A percentile compares a stretch with the other conserved stretches of the same genome.
Evolutionary conservation across 2,113 vertebrate genomes (phyloP).

Genomic region (Chaetura pelagica): DNA sequence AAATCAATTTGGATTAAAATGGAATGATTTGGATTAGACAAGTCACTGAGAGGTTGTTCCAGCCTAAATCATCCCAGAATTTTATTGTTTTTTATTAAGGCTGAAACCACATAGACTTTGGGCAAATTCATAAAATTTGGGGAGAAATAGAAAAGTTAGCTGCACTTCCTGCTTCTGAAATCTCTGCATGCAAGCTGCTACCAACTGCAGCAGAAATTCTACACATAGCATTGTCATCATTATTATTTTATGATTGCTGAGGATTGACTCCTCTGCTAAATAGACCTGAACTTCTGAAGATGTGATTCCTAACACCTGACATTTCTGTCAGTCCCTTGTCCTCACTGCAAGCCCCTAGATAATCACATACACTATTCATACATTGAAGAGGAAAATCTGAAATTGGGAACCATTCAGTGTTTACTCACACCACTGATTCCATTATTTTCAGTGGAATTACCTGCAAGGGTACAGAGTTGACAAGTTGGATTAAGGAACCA

Average conservation of each 20-base stretch:
- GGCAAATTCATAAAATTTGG: background rate
- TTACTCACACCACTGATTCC: background rate
- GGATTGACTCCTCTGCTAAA: background rate
- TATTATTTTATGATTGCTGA: background rate
- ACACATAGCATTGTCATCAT: background rate
- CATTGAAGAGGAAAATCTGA: background rate
- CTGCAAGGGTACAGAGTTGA: background rate
- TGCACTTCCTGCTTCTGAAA: background rate
- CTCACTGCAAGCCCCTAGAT: background rate
- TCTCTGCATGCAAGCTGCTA: background rate
- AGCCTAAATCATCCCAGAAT: conserved; percentile 41
- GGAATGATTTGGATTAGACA: conserved; percentile 39
- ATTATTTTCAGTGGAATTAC: conserved; percentile 5
- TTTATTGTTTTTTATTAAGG: conserved; percentile 27
- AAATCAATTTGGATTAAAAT: conserved; percentile 53
- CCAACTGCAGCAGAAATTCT: background rate
- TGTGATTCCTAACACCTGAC: background rate
- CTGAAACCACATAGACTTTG: background rate
- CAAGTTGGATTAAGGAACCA: background rate
- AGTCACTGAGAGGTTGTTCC: conserved; percentile 43
- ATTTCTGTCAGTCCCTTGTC: background rate
- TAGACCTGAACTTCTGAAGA: background rate
- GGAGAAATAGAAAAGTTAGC: background rate
- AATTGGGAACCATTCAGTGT: background rate
- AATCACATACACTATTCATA: background rate